Evolutionary conservation across 1,140 invertebrate genomes (phyloP), one percentile per base, ranked within the genome.

Genomic region (Eumeta japonica): DNA sequence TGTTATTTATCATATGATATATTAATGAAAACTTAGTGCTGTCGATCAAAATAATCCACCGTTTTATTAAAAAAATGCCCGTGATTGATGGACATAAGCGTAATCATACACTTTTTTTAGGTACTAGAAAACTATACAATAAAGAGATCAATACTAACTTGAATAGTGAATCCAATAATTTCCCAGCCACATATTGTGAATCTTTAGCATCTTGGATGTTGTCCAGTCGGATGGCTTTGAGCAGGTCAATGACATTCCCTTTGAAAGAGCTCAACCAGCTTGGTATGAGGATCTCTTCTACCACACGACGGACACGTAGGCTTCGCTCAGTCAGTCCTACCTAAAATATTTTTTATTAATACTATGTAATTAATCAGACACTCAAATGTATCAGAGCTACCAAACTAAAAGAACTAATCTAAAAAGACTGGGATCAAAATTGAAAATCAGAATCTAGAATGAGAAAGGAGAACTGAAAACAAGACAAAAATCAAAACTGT

Each of bases 201-300:
- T 77, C 73, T 18, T 75, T 77, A 1, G 71, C 72, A 31, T 74
- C 72, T 14, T 72, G 56, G 0, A 61, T 37, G 28, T 77, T 76
- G 42, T 76, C 75, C 24, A 77, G 28, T 9, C 75, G 44, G 39
- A 77, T 70, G 3, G 75, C 61, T 28, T 74, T 75, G 10, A 77
- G 48, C 7, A 77, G 42, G 34, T 73, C 52, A 14, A 77, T 46
- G 16, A 77, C 68, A 29, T 73, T 73, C 1, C 75, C 75, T 19
- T 72, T 39, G 38, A 76, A 76, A 7, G 59, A 55, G 28, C 62
- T 67, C 19, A 77, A 46, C 75, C 72, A 77, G 4, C 62, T 58
- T 0, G 73, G 71, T 14, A 77, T 61, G n/a, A 77, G 45, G 11
- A 72, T 72, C 28, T 75, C 73, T 56, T 77, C 75, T 0, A 77